Evolutionary conservation across 1,140 invertebrate genomes (phyloP), one percentile per base, ranked within the genome.

Genomic region (Nymphalis io): DNA sequence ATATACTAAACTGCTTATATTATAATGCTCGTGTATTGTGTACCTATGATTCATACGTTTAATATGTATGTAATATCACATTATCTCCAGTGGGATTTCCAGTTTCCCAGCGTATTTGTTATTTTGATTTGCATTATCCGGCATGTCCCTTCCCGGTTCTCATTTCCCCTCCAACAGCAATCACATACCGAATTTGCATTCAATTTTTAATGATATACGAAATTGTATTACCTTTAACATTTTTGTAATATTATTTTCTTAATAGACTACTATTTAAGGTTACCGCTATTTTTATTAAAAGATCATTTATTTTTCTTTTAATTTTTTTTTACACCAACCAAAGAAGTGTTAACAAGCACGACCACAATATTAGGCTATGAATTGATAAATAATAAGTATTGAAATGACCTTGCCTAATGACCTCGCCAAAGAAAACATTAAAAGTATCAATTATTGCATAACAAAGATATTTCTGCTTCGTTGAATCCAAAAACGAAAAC

Each of bases 81-180:
- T 65, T 27, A 68, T 67, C 40, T 33, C 55, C 63, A 18, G 46
- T 62, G 69, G 62, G 63, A 69, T 62, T 65, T 69, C 69, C 62
- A 62, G 46, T 67, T 72, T 70, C 51, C 55, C 74, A 74, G 48
- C 48, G 60, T 60, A 44, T 67, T 57, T 67, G 46, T 57, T 60
- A 64, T 70, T 68, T 55, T 71, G 58, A 75, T 78, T 75, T 60
- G 73, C 68, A 72, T 51, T 78, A 73, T 78, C 73, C 76, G 76
- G 76, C 60, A 42, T 42, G 46, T 64, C 55, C 23, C 64, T 69
- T 53, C 60, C 18, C 57, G 65, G 39, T 40, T 57, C 44, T 69
- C 59, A 60, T 67, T 68, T 76, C 74, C 74, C 73, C 58, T 8
- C 65, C 20, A n/a, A 39, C 16, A 46, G 55, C n/a, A 38, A 40